Base-by-base conservation (phyloP, 1,140 invertebrate genomes). In the Druon quercuslanigerum region DNA sequence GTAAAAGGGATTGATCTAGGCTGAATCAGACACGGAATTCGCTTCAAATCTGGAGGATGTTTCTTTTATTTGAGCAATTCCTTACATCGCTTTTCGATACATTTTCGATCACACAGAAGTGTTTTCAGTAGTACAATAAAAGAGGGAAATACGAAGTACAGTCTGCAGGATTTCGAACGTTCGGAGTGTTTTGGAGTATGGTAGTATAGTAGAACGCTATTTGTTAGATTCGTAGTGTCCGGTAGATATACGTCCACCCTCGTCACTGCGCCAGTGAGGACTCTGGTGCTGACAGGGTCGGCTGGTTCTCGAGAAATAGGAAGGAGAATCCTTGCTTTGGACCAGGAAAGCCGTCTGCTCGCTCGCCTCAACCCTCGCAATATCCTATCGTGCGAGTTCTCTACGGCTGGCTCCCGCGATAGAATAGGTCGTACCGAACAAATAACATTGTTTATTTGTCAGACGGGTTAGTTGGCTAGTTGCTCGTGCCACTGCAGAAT, bases 371-470 rank as follows among this genome's bases (percentile, higher is more conserved):
- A 50, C 50, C 57, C 50, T 13, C 46, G 60, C 50, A 75, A 50
- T 54, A 57, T 71, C 74, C 74, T 50, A n/a, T 20, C 66, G 14
- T 71, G 46, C n/a, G 25, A 66, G 50, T 57, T 72, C 70, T 72
- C 60, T 33, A 51, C 25, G 40, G 16, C 25, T 70, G 11, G 12
- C 3, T 71, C 46, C 33, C 20, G 9, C 14, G 50, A 72, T 51
- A 70, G 54, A 20, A 72, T 40, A 66, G 20, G 66, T 52, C 70
- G 74, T 54, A 73, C 40, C 25, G 85, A 82, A 87, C 84, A 84
- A 89, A 90, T 86, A 89, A 88, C 87, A 86, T 89, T 88, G 87
- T 89, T 90, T 90, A 88, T 89, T 90, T 86, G 87, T 77, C 79
- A 83, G 85, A 86, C 81, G 85, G 81, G 76, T 74, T 54, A 73